Conservation (phyloP, 2,888 invertebrate species). For the Lepidonotus clava region DNA sequence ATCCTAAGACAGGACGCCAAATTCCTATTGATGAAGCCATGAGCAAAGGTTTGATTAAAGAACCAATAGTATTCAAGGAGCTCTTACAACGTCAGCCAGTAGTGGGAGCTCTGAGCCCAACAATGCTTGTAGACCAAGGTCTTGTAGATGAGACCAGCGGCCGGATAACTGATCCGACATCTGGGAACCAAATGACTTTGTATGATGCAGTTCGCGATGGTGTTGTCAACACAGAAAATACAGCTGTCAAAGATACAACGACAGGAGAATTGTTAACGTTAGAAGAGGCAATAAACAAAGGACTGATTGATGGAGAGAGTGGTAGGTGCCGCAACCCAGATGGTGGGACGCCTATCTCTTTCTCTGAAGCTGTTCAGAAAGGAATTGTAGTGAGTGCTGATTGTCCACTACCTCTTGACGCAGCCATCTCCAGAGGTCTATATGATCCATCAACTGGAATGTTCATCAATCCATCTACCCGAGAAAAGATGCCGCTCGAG, state of each 20-base stretch:
- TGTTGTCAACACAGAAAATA: conserved; percentile 89
- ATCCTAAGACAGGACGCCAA: conserved; percentile 62
- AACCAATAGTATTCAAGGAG: conserved; percentile 70
- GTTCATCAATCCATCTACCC: conserved; percentile 43
- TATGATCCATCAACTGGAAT: conserved; percentile 84
- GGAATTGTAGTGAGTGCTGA: conserved; percentile 57
- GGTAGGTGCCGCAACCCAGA: conserved; percentile 1
- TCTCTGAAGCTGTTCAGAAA: conserved; percentile 59
- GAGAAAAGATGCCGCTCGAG: conserved; percentile 38
- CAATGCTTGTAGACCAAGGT: neutral
- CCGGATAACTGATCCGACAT: conserved; percentile 86
- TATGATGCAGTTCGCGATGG: conserved; percentile 56
- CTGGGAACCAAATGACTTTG: conserved; percentile 83
- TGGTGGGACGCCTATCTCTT: conserved; percentile 5
- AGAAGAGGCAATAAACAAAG: conserved; percentile 59
- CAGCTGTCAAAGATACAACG: conserved; percentile 85
- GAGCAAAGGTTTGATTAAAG: conserved; percentile 85
- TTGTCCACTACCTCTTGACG: conserved; percentile 84
- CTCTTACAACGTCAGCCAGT: conserved; percentile 51
- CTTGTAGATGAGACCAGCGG: conserved; percentile 88
- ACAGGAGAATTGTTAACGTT: conserved; percentile 83
- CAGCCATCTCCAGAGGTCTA: conserved; percentile 89
- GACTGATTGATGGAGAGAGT: conserved; percentile 57
- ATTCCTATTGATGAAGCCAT: conserved; percentile 81
- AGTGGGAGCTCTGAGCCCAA: neutral